phyloP scores from a whole-genome alignment of 2,888 invertebrate species.

The Plagiodera versicolora region DNA sequence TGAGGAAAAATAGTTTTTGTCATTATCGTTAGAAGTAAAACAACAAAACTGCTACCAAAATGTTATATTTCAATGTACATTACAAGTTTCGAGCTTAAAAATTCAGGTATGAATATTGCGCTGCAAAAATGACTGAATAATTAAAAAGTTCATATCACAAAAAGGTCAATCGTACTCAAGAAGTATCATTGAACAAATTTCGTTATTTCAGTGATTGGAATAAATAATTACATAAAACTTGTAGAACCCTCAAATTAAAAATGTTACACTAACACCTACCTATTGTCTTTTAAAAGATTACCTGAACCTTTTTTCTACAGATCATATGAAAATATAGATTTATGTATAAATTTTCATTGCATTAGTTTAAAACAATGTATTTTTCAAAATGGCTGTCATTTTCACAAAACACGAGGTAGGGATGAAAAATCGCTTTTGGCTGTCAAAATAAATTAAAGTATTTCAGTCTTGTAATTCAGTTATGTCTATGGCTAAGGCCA shows the following conservation, averaged over 20 bases:
- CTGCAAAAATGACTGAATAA: constrained; percentile 47
- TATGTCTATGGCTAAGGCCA: too few relatives aligned
- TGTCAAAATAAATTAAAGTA: neutral
- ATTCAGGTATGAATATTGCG: constrained; percentile 49
- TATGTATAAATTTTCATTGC: constrained; percentile 35
- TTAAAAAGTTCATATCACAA: constrained; percentile 49
- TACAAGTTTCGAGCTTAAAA: constrained; percentile 44
- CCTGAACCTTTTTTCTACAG: constrained; percentile 18
- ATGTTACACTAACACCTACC: constrained; percentile 40
- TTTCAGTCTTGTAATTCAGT: neutral
- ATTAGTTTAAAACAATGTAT: constrained; percentile 30
- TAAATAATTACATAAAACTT: constrained; percentile 25
- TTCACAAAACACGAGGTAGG: neutral
- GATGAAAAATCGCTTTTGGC: neutral
- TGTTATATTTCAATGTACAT: constrained; percentile 48
- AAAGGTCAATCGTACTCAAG: constrained; percentile 45
- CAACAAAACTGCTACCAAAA: constrained; percentile 29
- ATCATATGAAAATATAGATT: constrained; percentile 38
- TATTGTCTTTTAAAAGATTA: constrained; percentile 43
- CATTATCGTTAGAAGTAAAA: constrained; percentile 10
- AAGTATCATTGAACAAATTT: constrained; percentile 4
- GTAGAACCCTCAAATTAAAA: constrained; percentile 33
- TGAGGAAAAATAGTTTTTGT: neutral
- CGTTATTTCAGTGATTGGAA: constrained; percentile 24
- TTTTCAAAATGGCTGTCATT: neutral